Conservation (phyloP, 2,888 invertebrate species). For the Kryphioiulus occultus region DNA sequence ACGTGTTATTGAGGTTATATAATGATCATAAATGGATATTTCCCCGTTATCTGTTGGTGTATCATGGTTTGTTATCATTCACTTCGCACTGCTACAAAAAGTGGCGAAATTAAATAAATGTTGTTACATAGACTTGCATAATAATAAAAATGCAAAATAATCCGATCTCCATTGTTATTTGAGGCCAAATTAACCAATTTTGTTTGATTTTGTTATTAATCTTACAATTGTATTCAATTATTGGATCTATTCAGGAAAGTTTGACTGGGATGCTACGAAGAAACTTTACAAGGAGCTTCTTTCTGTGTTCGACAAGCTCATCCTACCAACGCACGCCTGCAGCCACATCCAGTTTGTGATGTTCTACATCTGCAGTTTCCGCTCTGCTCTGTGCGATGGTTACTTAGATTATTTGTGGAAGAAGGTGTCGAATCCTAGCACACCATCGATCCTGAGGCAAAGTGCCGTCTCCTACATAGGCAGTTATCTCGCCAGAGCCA, state of each 20-base stretch:
- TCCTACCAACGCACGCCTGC: constrained; percentile 83
- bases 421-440: constrained; percentile 73
- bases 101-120: too few relatives aligned
- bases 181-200: neutral
- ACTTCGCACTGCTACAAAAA: too few relatives aligned
- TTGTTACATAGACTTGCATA: too few relatives aligned
- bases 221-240: too few relatives aligned
- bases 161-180: too few relatives aligned
- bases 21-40: too few relatives aligned
- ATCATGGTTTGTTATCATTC: too few relatives aligned
- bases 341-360: constrained; percentile 80
- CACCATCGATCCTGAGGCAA: constrained; percentile 72
- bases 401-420: constrained; percentile 78
- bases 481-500: constrained; percentile 75
- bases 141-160: too few relatives aligned
- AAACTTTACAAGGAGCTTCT: constrained; percentile 71
- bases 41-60: too few relatives aligned
- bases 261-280: constrained; percentile 70
- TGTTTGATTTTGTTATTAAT: too few relatives aligned
- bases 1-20: too few relatives aligned
- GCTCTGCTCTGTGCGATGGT: constrained; percentile 67
- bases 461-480: constrained; percentile 77
- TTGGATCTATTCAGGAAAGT: constrained; percentile 59
- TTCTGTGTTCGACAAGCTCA: constrained; percentile 77
- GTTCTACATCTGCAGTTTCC: constrained; percentile 77